Percentiles rank a stretch among this genome's conserved stretches.
phyloP scores from a whole-genome alignment of 2,888 invertebrate genomes.

The Anodontia alba region DNA sequence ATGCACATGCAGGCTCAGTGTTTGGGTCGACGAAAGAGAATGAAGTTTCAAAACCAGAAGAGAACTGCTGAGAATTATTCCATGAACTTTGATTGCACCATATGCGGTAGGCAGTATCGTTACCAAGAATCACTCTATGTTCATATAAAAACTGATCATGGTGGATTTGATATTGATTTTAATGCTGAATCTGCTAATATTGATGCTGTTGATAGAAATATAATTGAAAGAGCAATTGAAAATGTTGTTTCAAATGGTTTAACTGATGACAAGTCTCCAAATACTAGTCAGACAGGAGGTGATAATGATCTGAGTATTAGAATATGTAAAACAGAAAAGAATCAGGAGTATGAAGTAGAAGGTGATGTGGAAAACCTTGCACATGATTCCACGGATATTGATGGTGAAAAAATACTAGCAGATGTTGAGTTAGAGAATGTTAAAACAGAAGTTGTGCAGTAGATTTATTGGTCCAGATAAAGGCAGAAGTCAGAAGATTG shows the following conservation, averaged over 20 bases:
- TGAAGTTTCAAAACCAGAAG: background rate
- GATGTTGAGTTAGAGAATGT: no score
- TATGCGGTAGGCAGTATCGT: conserved; percentile 1
- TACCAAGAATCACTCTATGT: background rate
- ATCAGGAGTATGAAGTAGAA: no score
- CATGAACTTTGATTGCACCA: background rate
- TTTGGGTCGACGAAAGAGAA: conserved; percentile 52
- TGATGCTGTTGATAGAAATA: background rate
- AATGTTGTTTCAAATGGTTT: background rate
- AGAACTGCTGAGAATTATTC: background rate
- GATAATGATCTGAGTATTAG: no score
- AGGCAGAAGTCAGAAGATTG: no score
- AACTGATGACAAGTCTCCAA: background rate
- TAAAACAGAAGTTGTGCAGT: no score
- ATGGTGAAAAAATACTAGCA: no score
- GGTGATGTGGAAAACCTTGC: no score
- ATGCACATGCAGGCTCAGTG: conserved; percentile 56
- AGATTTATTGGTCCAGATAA: no score
- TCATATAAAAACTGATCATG: conserved; percentile 1
- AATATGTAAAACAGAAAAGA: no score
- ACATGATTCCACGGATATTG: no score
- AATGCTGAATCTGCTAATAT: background rate
- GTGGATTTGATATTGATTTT: background rate
- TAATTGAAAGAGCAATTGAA: background rate
- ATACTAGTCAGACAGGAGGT: conserved; percentile 1